Evolutionary conservation across 2,113 vertebrate species (phyloP), one percentile per base, ranked within the genome.

Genomic region (Aviceda subcristata): DNA sequence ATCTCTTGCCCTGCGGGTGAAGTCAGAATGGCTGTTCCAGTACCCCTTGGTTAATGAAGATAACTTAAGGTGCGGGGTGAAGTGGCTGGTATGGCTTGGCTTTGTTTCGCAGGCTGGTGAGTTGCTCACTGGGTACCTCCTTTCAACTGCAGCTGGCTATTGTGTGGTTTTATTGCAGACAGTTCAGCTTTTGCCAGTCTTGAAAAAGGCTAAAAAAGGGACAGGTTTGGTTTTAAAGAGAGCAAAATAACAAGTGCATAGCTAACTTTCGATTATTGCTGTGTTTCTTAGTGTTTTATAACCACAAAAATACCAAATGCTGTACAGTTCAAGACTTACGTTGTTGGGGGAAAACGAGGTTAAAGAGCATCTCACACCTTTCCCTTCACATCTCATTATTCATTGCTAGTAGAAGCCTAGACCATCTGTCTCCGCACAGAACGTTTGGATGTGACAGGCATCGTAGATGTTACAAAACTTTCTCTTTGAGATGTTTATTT

Each of bases 311-410:
- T 96, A 88, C 7, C 92, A 71, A 88, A 15, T 74, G 89, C 88
- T 92, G 88, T 24, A 17, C 43, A 34, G 74, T 92, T 98, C 95
- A 89, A 71, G 94, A 78, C 95, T 83, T 90, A 75, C 9, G 92
- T 78, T 90, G 97, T 83, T 86, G 85, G 89, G 95, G 87, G 79
- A 84, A 94, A 87, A 88, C 85, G 75, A 97, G 96, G 90, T 98
- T 98, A 97, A 97, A 88, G 92, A 96, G 95, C 95, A 94, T 97
- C 96, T 97, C 97, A 41, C 96, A 93, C 98, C 93, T 98, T 97
- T 97, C 94, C 34, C 84, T 97, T 97, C 90, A 60, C 79, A 97
- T 97, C 96, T 97, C 95, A 95, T 98, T 97, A 97, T 97, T 98
- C 95, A 97, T 57, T 88, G 97, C 96, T 98, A 97, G 97, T 94